Evolutionary conservation across 2,797 vertebrate genomes (phyloP), one percentile per base, ranked within the genome.

Genomic region (Pelochelys cantorii): DNA sequence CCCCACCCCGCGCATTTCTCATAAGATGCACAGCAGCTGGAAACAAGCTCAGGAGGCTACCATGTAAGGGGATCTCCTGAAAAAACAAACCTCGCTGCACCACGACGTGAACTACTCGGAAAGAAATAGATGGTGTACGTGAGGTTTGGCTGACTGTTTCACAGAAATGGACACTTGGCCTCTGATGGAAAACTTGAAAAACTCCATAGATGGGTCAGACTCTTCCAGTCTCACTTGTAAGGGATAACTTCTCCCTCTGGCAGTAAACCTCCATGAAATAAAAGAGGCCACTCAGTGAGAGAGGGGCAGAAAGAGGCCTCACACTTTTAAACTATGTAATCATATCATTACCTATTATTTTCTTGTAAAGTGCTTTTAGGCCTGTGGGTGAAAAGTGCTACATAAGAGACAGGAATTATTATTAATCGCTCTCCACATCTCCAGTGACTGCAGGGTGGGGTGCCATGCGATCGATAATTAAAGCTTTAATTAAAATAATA

Each of bases 401-500:
- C 5, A 23, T 22, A 23, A 71, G 34, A 71, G 68, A 71, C 3
- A 5, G 68, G 20, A 11, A 37, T 71, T 22, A 20, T 68, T 71
- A 71, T 22, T 14, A 82, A 92, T 53, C 23, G 74, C 37, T 80
- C 87, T 79, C 13, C 42, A 7, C 8, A 48, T 48, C 42, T 8
- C 42, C 42, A 48, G 8, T 85, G 22, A 71, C 34, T 82, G 57
- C 23, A 83, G 65, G 86, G 56, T 60, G 55, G 88, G 20, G 48
- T 27, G 92, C 48, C 31, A 34, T 85, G 62, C 18, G 79, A 27
- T 5, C 17, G 13, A 23, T 22, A 29, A 56, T 84, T 92, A 65
- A 84, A 93, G 56, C 59, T 88, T 88, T 54, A 85, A 78, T 81
- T 68, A 88, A 93, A 93, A 86, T n/a, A 83, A 34, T n/a, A 93